Evolutionary conservation across 2,888 invertebrate genomes (phyloP).

Genomic region (Octonoba sinensis): DNA sequence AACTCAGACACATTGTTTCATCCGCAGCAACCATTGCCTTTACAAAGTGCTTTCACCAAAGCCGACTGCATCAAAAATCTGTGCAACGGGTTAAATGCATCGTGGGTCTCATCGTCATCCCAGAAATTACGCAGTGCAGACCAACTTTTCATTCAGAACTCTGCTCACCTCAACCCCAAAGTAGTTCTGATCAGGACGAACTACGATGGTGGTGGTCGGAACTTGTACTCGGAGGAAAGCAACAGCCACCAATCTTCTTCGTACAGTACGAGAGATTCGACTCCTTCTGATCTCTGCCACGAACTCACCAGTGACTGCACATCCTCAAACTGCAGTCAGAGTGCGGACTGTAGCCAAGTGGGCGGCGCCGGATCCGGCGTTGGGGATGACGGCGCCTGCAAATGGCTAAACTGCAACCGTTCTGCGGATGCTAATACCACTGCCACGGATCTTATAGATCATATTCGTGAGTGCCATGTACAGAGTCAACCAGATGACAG

Average conservation of each 20-base stretch:
- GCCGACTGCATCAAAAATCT: conserved; percentile 6
- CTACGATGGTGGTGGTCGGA: conserved; percentile 10
- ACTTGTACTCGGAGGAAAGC: conserved; percentile 24
- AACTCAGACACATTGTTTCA: not conserved
- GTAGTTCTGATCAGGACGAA: conserved; percentile 49
- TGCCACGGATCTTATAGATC: conserved; percentile 65
- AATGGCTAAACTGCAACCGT: conserved; percentile 70
- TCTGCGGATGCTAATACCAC: conserved; percentile 65
- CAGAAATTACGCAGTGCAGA: not conserved
- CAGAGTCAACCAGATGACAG: conserved; percentile 77
- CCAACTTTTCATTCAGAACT: not conserved
- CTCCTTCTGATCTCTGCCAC: not conserved
- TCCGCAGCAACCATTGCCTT: not conserved
- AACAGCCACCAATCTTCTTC: conserved; percentile 20
- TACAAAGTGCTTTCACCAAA: conserved; percentile 5
- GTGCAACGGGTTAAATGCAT: not conserved
- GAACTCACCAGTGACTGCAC: conserved; percentile 46
- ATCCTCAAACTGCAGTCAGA: conserved; percentile 47
- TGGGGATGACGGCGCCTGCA: conserved; percentile 67
- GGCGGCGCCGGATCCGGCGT: too few species aligned
- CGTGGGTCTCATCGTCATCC: conserved; percentile 8
- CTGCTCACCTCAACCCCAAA: conserved; percentile 32
- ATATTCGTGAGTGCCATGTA: conserved; percentile 69
- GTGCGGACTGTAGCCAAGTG: not conserved
- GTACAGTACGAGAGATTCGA: too few species aligned